Evolutionary conservation across 2,888 invertebrate genomes (phyloP), one percentile per base, ranked within the genome.

Genomic region (Maniola hyperantus): DNA sequence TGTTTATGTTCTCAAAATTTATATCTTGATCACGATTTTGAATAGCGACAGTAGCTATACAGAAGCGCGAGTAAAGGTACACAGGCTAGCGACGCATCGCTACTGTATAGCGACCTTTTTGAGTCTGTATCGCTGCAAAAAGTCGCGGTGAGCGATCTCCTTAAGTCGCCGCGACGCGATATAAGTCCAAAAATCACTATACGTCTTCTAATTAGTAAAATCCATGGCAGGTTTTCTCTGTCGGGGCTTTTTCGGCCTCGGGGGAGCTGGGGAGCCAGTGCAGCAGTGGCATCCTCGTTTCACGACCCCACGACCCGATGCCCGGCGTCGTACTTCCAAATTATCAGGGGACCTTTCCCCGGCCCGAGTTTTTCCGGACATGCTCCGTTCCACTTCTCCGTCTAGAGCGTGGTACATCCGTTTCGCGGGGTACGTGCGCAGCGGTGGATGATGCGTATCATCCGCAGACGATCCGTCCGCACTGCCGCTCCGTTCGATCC

Each of bases 271-370:
- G 0, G 92, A 89, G 7, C 94, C 94, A 77, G 88, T 93, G 81
- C 95, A 95, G 80, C 95, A 95, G 44, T 93, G 93, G 76, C 95
- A 95, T 61, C 93, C 93, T 51, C 94, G 91, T 73, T 94, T 94
- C 1, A 94, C 94, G 10, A 94, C 93, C 7, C 94, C 94, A 0
- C 94, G 84, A 0, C 88, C 88, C 34, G 78, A 93, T 58, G 83
- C 93, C 74, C 79, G 91, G 1, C 88, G 81, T 42, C 85, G 71
- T 6, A 77, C 79, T 33, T 83, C 86, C 57, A 66, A 53, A 39
- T 70, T 73, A 48, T 83, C 82, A 57, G 83, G 79, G 48, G 83
- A 79, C 13, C 83, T 71, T 55, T 85, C 83, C 5, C 84, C 84
- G 1, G 85, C 82, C 5, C 83, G 74, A 1, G 84, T 85, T 74